These are phyloP conservation scores for Galeopsomyia nigrocyanea DNA, from an alignment of 2,888 invertebrate genomes.

Conservation along the genomic window DNA sequence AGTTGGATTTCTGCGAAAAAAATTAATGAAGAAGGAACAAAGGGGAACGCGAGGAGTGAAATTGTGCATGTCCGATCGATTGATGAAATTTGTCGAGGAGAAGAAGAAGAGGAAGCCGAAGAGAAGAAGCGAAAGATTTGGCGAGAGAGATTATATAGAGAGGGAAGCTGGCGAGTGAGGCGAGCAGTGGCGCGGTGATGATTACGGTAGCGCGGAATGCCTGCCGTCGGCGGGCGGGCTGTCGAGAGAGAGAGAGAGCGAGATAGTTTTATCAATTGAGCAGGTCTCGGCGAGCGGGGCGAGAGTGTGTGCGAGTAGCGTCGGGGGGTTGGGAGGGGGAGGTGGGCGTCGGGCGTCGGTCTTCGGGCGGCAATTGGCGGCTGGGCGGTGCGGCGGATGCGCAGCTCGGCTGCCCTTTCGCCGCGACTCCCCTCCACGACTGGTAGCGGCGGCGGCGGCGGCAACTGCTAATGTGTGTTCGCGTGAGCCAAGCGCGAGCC, in stretches of 20 bases:
- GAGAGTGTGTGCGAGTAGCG: not conserved
- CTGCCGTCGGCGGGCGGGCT: not conserved
- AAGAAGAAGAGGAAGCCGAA: too few relatives aligned
- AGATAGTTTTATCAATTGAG: too few relatives aligned
- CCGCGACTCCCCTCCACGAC: not conserved
- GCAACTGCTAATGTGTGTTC: not conserved
- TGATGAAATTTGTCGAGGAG: too few relatives aligned
- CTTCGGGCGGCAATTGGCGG: not conserved
- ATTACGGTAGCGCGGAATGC: not conserved
- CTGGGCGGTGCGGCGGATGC: slow-evolving; percentile 38
- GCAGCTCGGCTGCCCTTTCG: slow-evolving; percentile 43
- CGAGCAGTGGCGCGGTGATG: not conserved
- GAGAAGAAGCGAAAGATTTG: too few relatives aligned
- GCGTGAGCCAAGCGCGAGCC: not conserved
- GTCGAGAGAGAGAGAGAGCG: too few relatives aligned
- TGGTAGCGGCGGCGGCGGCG: too few relatives aligned
- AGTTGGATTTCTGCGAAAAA: too few relatives aligned
- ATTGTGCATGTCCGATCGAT: too few relatives aligned
- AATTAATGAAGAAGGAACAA: too few relatives aligned
- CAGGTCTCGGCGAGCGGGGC: not conserved
- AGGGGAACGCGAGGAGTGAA: too few relatives aligned
- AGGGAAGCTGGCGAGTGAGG: too few relatives aligned
- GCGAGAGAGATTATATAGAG: too few relatives aligned
- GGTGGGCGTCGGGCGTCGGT: slow-evolving; percentile 10
- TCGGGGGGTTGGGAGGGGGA: slow-evolving; percentile 23